Evolutionary conservation across 2,797 vertebrate genomes (phyloP), one percentile per base, ranked within the genome.

Genomic region (Euthynnus affinis): DNA sequence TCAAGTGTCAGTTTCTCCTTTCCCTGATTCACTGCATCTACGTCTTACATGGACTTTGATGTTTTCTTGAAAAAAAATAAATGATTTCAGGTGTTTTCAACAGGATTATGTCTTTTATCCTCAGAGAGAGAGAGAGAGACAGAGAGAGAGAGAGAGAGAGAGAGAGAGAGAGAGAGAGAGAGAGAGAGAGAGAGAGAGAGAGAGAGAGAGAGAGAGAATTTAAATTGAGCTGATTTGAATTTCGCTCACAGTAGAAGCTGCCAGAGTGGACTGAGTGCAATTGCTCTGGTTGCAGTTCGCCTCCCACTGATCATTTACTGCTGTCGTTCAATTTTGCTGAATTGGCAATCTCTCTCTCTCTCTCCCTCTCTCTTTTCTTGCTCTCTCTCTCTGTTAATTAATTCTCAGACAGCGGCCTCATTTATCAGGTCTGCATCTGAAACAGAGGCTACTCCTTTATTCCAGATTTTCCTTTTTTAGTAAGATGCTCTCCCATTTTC

Each of bases 281-380:
- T 73, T 88, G 85, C 82, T 69, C 78, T 40, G 73, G 76, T 76
- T 79, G 80, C 84, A 64, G 22, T 71, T 55, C 53, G 18, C 40
- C 32, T 40, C 72, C 59, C 14, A 40, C 72, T 77, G 77, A 70
- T 80, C 68, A 81, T 89, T 88, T 84, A 84, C 77, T 75, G 74
- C 81, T 81, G 74, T 81, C 48, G 23, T 55, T 81, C 73, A 60
- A 5, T 83, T 85, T 71, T 90, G 91, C 89, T 88, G 88, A 90
- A 74, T 60, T 8, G 14, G 68, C 85, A 84, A 7, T 25, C 32
- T 56, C 17, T 42, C 2, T 69, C 20, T 56, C 42, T 52, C 27
- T n/a, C 18, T 60, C 44, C 22, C 55, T 61, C 46, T 55, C 44
- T 23, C 10, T n/a, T n/a, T n/a, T n/a, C n/a, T n/a, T n/a, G 55